A percentile compares a stretch with the other conserved stretches of the same genome.
Evolutionary conservation across 2,797 vertebrate genomes (phyloP).

Genomic region (Craterocephalus amniculus): DNA sequence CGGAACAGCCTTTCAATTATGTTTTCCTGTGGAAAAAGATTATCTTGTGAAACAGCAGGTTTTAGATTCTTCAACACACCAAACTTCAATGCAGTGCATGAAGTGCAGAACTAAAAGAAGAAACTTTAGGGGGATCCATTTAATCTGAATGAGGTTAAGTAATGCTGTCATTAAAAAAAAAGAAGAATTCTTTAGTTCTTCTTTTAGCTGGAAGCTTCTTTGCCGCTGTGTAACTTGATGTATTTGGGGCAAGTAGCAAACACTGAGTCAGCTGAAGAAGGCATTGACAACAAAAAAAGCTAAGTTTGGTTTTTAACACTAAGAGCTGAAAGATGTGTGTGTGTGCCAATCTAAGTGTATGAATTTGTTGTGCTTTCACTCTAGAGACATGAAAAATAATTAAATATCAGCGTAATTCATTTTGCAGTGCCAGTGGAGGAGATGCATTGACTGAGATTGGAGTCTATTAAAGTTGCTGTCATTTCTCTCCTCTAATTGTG

Average conservation of each 20-base stretch:
- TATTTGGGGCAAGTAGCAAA: background rate
- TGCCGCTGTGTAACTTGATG: background rate
- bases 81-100: too few species aligned
- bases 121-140: too few species aligned
- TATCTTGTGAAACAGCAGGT: background rate
- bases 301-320: background rate
- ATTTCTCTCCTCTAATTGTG: slow-evolving; percentile 38
- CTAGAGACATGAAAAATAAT: background rate
- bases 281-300: background rate
- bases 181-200: background rate
- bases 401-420: background rate
- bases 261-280: background rate
- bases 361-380: background rate
- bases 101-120: too few species aligned
- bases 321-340: background rate
- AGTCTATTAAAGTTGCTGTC: slow-evolving; percentile 20
- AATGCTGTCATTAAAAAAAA: too few species aligned
- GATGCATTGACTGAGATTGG: slow-evolving; percentile 11
- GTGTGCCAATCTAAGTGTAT: too few species aligned
- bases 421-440: slow-evolving; percentile 1
- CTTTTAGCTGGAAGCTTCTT: background rate
- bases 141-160: too few species aligned
- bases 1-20: too few species aligned
- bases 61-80: background rate
- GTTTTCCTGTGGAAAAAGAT: too few species aligned